These are phyloP conservation scores for Tetramorium simillimum DNA, from an alignment of 1,140 invertebrate species.

Conservation along the genomic window DNA sequence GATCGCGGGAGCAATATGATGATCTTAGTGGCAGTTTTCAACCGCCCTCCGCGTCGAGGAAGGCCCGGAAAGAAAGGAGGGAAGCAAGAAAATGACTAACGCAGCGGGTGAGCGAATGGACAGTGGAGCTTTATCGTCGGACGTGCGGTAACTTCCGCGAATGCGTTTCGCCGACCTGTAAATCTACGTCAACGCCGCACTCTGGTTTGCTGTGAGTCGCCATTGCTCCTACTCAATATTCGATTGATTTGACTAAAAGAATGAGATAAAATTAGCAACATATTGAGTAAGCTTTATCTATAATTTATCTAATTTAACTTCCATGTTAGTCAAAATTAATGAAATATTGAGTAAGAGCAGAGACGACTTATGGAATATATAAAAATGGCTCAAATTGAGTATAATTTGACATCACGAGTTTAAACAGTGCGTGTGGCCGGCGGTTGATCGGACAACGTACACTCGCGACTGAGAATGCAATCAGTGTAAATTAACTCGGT, in stretches of 20 bases:
- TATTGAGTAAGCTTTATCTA: too few relatives aligned
- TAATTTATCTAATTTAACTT: too few relatives aligned
- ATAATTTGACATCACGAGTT: too few relatives aligned
- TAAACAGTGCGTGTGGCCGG: background rate
- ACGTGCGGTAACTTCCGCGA: slow-evolving; percentile 30
- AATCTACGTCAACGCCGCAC: background rate
- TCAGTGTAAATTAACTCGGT: background rate
- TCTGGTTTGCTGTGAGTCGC: too few relatives aligned
- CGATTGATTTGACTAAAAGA: too few relatives aligned
- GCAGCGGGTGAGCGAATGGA: background rate
- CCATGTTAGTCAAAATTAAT: too few relatives aligned
- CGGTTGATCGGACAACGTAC: background rate
- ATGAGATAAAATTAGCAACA: too few relatives aligned
- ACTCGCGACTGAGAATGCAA: background rate
- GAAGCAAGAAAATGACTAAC: slow-evolving; percentile 38
- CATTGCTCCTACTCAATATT: too few relatives aligned
- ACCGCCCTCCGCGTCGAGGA: background rate
- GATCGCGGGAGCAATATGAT: slow-evolving; percentile 73
- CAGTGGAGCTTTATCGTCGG: slow-evolving; percentile 7
- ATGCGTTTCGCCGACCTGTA: background rate
- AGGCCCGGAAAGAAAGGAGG: background rate
- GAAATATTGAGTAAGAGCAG: too few relatives aligned
- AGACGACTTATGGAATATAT: too few relatives aligned
- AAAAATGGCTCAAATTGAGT: too few relatives aligned
- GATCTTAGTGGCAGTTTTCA: slow-evolving; percentile 68